These are phyloP conservation scores for Sarcoramphus papa DNA, from an alignment of 2,797 vertebrate genomes.

Conservation along the genomic window DNA sequence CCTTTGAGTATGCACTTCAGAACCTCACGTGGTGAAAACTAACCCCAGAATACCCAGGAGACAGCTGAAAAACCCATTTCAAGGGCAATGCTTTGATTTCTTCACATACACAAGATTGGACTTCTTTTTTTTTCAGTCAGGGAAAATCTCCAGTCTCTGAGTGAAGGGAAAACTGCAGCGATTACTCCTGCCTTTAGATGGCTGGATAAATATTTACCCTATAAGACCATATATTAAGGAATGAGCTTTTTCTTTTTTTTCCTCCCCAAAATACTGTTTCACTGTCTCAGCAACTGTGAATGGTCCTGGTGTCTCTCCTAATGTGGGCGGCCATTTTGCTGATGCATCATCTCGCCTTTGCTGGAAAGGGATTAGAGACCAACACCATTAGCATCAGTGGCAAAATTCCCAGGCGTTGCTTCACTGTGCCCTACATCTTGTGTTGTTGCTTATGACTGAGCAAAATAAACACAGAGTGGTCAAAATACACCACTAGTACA, in stretches of 20 bases:
- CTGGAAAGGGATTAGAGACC: slow-evolving; percentile 56
- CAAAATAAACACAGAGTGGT: neutral
- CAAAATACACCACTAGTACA: neutral
- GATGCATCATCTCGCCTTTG: slow-evolving; percentile 24
- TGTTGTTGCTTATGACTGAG: neutral
- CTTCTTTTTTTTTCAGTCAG: neutral
- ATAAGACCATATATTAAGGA: slow-evolving; percentile 51
- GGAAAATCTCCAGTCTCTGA: slow-evolving; percentile 42
- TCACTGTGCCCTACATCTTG: neutral
- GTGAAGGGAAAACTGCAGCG: slow-evolving; percentile 53
- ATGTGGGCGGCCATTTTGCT: slow-evolving; percentile 28
- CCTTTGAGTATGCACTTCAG: slow-evolving; percentile 61
- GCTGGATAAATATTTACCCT: slow-evolving; percentile 63
- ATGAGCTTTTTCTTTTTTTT: slow-evolving; percentile 25
- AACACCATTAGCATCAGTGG: slow-evolving; percentile 24
- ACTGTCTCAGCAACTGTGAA: slow-evolving; percentile 41
- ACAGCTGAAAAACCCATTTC: slow-evolving; percentile 62
- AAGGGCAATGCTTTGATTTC: slow-evolving; percentile 47
- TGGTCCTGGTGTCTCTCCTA: slow-evolving; percentile 45
- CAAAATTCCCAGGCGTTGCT: slow-evolving; percentile 19
- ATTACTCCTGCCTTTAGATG: slow-evolving; percentile 54
- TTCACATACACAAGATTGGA: slow-evolving; percentile 45
- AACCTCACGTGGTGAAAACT: slow-evolving; percentile 65
- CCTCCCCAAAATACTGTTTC: slow-evolving; percentile 53
- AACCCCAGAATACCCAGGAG: slow-evolving; percentile 59